Conservation (phyloP, 2,113 vertebrate genomes). For the Zosterops lateralis region DNA sequence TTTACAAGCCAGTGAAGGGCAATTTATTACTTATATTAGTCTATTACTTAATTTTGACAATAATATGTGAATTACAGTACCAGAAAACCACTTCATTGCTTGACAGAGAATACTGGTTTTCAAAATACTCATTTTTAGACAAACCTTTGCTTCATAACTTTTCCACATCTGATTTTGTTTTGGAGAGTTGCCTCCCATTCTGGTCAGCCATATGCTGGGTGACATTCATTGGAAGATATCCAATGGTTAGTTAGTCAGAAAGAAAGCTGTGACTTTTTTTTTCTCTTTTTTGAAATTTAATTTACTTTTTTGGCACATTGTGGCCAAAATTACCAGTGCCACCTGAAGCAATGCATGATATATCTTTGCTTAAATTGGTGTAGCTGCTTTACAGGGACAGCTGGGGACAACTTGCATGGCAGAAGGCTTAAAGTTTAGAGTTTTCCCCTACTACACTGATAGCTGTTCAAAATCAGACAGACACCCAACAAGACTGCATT, state of each 20-base stretch:
- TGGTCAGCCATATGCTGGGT: constrained; percentile 58
- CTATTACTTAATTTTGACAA: background rate
- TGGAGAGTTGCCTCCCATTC: constrained; percentile 48
- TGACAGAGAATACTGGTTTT: background rate
- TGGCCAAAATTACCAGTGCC: background rate
- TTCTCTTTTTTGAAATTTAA: background rate
- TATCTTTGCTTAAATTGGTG: background rate
- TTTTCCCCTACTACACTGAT: background rate
- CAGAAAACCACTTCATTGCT: background rate
- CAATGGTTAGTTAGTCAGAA: constrained; percentile 13
- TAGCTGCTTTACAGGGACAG: background rate
- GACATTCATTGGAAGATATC: constrained; percentile 23
- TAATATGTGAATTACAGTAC: background rate
- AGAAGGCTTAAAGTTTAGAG: background rate
- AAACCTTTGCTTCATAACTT: constrained; percentile 23
- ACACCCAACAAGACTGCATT: background rate
- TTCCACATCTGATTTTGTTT: constrained; percentile 30
- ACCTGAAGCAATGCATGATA: background rate
- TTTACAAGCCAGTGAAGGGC: background rate
- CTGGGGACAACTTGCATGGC: background rate
- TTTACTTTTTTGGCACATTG: background rate
- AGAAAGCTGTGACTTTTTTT: background rate
- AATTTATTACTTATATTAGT: background rate
- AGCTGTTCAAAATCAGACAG: background rate
- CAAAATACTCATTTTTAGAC: background rate